Base-by-base conservation (phyloP, 2,888 invertebrate species). In the Pristionchus fissidentatus region DNA sequence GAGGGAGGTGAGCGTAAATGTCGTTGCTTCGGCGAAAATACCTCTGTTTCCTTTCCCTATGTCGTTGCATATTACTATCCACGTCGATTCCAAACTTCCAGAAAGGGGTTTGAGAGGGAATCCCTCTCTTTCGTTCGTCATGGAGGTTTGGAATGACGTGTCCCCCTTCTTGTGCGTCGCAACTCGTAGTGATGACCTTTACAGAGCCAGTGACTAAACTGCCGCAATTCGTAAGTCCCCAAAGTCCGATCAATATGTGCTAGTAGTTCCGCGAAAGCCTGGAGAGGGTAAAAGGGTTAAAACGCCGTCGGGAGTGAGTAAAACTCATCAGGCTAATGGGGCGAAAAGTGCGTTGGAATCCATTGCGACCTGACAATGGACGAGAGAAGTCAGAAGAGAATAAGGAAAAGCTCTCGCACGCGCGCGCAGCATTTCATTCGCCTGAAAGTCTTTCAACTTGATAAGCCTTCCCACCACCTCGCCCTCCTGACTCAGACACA, bases 1-100 rank as follows among this genome's bases (percentile, higher is more conserved):
- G 41, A 77, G 19, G 75, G 75, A 29, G 49, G 75, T 77, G 49
- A 77, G 75, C 49, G 19, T 77, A 49, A 77, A 41, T 46, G 49
- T 77, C n/a, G 49, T 49, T 32, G 10, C 49, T 10, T 49, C 10
- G 49, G 29, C 62, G 8, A 62, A 29, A 62, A 62, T 60, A 60
- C 7, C 15, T 60, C 22, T 60, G 5, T 7, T n/a, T n/a, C 60
- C n/a, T 60, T n/a, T 26, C 60, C 5, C 10, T 19, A 19, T 49
- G 19, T 49, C 49, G 49, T 49, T 10, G 13, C 10, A 19, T 19
- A 49, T 19, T 15, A 15, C 49, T 49, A n/a, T 26, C 22, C n/a
- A 26, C 22, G 60, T 26, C 60, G 7, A 15, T 7, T 19, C 19
- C 49, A 49, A 49, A 75, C n/a, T n/a, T n/a, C n/a, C n/a, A n/a